Percentiles rank a stretch among this genome's conserved stretches.
phyloP scores from a whole-genome alignment of 1,140 invertebrate genomes.

The Leptestheria dahalacensis region DNA sequence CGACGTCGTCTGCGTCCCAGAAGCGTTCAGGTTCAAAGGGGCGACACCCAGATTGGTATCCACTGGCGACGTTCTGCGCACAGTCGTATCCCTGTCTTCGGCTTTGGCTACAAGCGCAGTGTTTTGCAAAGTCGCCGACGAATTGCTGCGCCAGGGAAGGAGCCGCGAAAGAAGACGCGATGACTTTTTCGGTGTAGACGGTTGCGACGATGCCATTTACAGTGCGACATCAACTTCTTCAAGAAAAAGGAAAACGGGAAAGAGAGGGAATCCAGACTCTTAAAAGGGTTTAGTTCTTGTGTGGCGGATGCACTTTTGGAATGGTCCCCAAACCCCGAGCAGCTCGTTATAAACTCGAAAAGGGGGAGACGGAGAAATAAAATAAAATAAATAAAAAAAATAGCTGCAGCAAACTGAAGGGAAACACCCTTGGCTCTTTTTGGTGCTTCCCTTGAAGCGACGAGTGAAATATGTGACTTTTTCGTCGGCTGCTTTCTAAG shows the following conservation, averaged over 20 bases:
- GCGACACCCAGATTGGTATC: slow-evolving; percentile 1
- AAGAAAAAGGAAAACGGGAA: background rate
- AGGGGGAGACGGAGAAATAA: background rate
- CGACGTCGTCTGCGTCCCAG: background rate
- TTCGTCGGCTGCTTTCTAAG: background rate
- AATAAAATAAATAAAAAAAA: background rate
- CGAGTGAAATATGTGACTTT: background rate
- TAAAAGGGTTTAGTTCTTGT: background rate
- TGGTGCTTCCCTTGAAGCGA: background rate
- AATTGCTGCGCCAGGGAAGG: background rate
- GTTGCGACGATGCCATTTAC: background rate
- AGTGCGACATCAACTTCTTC: background rate
- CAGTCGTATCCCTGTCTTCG: background rate
- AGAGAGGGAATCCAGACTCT: background rate
- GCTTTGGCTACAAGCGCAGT: background rate
- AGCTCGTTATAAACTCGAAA: too few relatives aligned
- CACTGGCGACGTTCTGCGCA: slow-evolving; percentile 3
- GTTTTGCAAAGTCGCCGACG: background rate
- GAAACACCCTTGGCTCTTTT: background rate
- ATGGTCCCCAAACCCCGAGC: too few relatives aligned
- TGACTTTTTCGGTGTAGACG: background rate
- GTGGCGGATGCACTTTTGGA: too few relatives aligned
- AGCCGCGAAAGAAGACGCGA: background rate
- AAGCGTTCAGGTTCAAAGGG: background rate
- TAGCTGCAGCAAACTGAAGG: background rate